Evolutionary conservation across 2,113 vertebrate genomes (phyloP).

Genomic region (Peromyscus maniculatus): DNA sequence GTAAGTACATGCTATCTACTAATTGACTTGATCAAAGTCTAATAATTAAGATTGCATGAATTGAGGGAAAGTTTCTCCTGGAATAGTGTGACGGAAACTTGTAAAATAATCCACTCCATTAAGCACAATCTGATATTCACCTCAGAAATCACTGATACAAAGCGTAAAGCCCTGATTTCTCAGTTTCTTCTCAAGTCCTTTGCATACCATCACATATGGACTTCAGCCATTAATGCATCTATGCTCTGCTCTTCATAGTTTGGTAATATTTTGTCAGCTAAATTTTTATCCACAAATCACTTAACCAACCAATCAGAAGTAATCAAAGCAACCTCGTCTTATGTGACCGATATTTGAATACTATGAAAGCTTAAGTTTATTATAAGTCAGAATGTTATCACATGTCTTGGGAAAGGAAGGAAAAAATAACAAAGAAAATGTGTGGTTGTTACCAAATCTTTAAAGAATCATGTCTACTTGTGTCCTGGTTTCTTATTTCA

Average conservation of each 20-base stretch:
- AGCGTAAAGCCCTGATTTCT: not conserved
- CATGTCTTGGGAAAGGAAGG: slow-evolving; percentile 45
- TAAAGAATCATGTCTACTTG: slow-evolving; percentile 72
- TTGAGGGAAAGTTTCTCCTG: not conserved
- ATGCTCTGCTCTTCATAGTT: not conserved
- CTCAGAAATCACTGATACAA: slow-evolving; percentile 34
- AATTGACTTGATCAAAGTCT: not conserved
- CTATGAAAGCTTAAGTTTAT: slow-evolving; percentile 53
- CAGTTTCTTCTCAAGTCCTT: not conserved
- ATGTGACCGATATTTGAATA: not conserved
- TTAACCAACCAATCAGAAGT: slow-evolving; percentile 29
- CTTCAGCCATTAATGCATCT: not conserved
- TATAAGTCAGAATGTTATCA: slow-evolving; percentile 60
- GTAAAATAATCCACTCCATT: not conserved
- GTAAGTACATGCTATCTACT: not conserved
- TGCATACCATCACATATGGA: not conserved
- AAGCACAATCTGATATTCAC: not conserved
- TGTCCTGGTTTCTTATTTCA: slow-evolving; percentile 60
- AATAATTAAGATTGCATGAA: not conserved
- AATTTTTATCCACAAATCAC: not conserved
- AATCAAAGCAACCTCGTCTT: slow-evolving; percentile 3
- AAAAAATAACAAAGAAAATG: slow-evolving; percentile 52
- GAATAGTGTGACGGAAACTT: not conserved
- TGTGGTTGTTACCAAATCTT: slow-evolving; percentile 67
- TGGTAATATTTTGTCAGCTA: slow-evolving; percentile 1